These are phyloP conservation scores for Betta splendens DNA, from an alignment of 2,797 vertebrate species.

Conservation along the genomic window DNA sequence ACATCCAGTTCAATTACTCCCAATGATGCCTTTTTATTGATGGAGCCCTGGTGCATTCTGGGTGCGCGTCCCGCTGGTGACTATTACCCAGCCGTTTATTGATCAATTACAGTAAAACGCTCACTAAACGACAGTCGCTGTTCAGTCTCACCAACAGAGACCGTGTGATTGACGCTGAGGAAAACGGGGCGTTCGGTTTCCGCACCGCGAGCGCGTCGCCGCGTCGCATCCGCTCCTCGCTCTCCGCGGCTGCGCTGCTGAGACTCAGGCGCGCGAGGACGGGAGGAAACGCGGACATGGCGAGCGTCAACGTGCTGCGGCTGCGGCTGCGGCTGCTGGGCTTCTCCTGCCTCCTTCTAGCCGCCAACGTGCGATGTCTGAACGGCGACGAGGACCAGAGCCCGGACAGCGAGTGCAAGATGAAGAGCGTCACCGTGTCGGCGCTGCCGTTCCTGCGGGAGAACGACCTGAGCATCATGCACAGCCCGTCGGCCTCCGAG, in stretches of 20 bases:
- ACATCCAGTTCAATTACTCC: slow-evolving; percentile 38
- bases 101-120: slow-evolving; percentile 59
- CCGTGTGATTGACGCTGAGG: slow-evolving; percentile 25
- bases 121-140: slow-evolving; percentile 36
- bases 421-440: slow-evolving; percentile 98
- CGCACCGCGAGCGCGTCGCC: slow-evolving; percentile 15
- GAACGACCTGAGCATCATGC: slow-evolving; percentile 99
- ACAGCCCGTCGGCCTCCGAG: slow-evolving; percentile 97
- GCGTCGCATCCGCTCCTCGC: slow-evolving; percentile 34
- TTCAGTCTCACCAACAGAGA: not conserved
- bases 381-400: slow-evolving; percentile 85
- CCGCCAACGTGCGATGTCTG: slow-evolving; percentile 47
- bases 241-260: slow-evolving; percentile 47
- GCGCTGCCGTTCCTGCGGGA: slow-evolving; percentile 96
- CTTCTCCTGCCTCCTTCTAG: slow-evolving; percentile 63
- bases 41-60: slow-evolving; percentile 21
- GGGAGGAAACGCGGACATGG: slow-evolving; percentile 53
- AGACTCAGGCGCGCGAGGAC: slow-evolving; percentile 37
- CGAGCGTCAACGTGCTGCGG: slow-evolving; percentile 66
- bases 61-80: slow-evolving; percentile 26
- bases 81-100: slow-evolving; percentile 52
- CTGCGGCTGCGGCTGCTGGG: slow-evolving; percentile 29
- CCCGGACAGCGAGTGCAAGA: slow-evolving; percentile 94
- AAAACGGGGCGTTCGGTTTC: slow-evolving; percentile 62
- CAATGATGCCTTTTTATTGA: slow-evolving; percentile 24